Conservation (phyloP, 1,140 invertebrate genomes). For the Micrasema longulum region DNA sequence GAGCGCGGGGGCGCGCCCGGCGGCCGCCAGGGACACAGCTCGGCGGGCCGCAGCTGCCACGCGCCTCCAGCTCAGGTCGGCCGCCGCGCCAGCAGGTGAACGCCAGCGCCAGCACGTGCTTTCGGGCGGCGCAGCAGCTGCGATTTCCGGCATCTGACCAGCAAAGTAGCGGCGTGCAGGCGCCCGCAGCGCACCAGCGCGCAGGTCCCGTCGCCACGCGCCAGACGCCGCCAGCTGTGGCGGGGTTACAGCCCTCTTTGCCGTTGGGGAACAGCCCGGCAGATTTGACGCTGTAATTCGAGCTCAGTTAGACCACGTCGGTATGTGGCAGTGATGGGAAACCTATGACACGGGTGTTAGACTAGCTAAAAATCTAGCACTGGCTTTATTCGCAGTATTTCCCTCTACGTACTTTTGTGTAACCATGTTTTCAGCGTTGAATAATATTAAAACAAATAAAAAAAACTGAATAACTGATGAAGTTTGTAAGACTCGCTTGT, state of each 20-base stretch:
- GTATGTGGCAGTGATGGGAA: too few relatives aligned
- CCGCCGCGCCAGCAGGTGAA: slow-evolving; percentile 90
- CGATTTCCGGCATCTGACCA: slow-evolving; percentile 89
- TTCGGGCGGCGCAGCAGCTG: slow-evolving; percentile 82
- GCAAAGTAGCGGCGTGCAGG: slow-evolving; percentile 87
- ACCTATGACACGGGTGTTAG: too few relatives aligned
- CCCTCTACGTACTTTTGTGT: too few relatives aligned
- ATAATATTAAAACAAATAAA: too few relatives aligned
- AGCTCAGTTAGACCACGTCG: too few relatives aligned
- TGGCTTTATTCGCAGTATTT: too few relatives aligned
- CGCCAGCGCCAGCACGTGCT: slow-evolving; percentile 85
- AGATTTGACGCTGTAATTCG: slow-evolving; percentile 45
- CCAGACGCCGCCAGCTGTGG: slow-evolving; percentile 60
- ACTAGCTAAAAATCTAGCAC: too few relatives aligned
- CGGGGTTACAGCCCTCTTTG: slow-evolving; percentile 58
- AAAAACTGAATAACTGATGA: too few relatives aligned
- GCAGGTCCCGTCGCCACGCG: slow-evolving; percentile 59
- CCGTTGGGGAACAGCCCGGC: slow-evolving; percentile 33
- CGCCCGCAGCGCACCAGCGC: slow-evolving; percentile 69
- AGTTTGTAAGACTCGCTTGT: too few relatives aligned
- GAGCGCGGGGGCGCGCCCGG: slow-evolving; percentile 54
- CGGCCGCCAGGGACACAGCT: neutral
- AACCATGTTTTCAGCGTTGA: too few relatives aligned
- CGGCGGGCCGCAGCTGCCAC: neutral
- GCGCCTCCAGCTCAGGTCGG: slow-evolving; percentile 71